These are phyloP conservation scores for Heptranchias perlo DNA, from an alignment of 2,113 vertebrate genomes.

Conservation along the genomic window DNA sequence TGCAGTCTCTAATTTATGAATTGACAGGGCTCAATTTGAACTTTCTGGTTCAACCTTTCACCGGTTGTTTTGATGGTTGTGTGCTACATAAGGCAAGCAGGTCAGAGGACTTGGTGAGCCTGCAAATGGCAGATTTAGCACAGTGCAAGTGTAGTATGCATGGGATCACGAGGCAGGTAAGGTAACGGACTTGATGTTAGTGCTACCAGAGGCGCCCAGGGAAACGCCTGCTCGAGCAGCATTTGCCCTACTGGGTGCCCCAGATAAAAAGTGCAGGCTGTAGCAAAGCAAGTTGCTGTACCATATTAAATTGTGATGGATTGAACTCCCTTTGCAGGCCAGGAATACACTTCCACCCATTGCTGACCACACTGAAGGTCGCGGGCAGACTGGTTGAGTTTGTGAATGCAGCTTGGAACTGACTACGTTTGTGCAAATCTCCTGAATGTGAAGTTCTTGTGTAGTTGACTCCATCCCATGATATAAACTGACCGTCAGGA, in stretches of 20 bases:
- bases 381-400: too few relatives aligned
- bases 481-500: too few relatives aligned
- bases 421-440: too few relatives aligned
- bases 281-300: background rate
- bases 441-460: too few relatives aligned
- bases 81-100: too few relatives aligned
- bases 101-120: background rate
- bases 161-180: background rate
- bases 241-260: background rate
- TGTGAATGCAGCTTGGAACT: too few relatives aligned
- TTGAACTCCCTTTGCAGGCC: background rate
- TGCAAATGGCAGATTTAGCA: background rate
- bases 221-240: background rate
- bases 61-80: too few relatives aligned
- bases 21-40: background rate
- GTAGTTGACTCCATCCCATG: too few relatives aligned
- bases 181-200: background rate
- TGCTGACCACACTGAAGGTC: too few relatives aligned
- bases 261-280: background rate
- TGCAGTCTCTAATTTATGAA: background rate
- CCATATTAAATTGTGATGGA: background rate
- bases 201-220: background rate
- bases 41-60: too few relatives aligned
- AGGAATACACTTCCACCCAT: background rate
- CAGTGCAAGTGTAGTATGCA: background rate